phyloP scores from a whole-genome alignment of 1,140 invertebrate species.

The Asobara japonica region DNA sequence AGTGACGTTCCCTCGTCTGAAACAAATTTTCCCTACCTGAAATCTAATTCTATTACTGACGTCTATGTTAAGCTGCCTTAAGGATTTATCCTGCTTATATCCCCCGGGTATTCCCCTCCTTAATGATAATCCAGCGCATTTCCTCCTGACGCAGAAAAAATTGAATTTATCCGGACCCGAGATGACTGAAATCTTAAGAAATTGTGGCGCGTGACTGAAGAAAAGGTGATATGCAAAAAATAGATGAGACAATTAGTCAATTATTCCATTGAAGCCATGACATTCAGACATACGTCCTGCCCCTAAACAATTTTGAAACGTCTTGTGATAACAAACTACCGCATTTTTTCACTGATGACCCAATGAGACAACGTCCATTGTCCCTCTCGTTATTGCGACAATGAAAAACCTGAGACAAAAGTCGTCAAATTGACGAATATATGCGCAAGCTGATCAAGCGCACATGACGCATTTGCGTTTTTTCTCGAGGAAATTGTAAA shows the following conservation, averaged over 20 bases:
- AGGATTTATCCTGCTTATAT: no score
- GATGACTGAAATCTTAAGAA: no score
- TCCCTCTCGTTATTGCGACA: background rate
- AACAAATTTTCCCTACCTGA: no score
- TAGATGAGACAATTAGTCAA: background rate
- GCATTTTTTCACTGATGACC: background rate
- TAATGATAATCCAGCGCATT: no score
- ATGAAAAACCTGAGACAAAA: background rate
- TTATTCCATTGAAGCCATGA: constrained; percentile 6
- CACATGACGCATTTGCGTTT: background rate
- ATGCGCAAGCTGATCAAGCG: background rate
- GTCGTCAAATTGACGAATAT: background rate
- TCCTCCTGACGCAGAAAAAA: background rate
- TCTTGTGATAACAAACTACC: background rate
- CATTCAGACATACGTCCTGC: background rate
- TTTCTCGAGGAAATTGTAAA: background rate
- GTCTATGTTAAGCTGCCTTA: no score
- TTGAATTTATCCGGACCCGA: background rate
- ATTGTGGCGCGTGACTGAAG: no score
- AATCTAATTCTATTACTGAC: no score
- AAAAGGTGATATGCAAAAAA: background rate
- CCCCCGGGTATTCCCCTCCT: no score
- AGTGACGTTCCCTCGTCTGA: no score
- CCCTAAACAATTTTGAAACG: background rate
- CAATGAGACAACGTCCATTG: background rate